Base-by-base conservation (phyloP, 2,888 invertebrate species). In the Exocentrus adspersus region DNA sequence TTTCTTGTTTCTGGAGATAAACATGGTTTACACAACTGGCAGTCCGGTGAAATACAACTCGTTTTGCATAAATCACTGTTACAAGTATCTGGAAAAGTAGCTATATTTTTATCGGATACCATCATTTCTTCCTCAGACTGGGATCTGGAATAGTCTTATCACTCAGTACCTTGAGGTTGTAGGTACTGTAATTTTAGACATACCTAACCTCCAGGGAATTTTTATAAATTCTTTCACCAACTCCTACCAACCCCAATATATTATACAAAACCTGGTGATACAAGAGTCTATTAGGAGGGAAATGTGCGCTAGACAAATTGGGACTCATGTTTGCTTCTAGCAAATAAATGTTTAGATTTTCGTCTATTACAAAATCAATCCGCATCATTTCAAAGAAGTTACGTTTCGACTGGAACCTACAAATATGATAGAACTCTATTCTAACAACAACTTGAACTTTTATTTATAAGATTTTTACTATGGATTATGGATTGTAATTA, bases 281-380 rank as follows among this genome's bases (percentile, higher is more conserved):
- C 0, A 98, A 83, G 21, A 94, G 81, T 67, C 88, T 87, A 82
- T 98, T 98, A 0, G 90, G 92, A n/a, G 92, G 90, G 80, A 91
- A 98, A 82, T 98, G 97, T 0, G 92, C 92, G 0, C 97, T 95
- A 0, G 95, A 95, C 62, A 98, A 86, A 85, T 98, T 98, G 0
- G 98, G 98, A 10, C 97, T 97, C 98, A 98, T 98, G 78, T 98
- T 98, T 0, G 95, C 97, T 85, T 98, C 98, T 88, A 98, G 90
- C 4, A 97, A 85, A 76, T 89, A 92, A 0, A 97, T 93, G 51
- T 91, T 92, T 0, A 98, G 80, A 57, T 95, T 85, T 70, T 94
- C 92, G 79, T 98, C 96, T 1, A 98, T 84, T 0, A 96, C 91
- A 78, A 98, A 91, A 82, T 98, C 98, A 78, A 98, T 94, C 24